phyloP scores from a whole-genome alignment of 2,113 vertebrate genomes.

The Neodon shergylaensis region DNA sequence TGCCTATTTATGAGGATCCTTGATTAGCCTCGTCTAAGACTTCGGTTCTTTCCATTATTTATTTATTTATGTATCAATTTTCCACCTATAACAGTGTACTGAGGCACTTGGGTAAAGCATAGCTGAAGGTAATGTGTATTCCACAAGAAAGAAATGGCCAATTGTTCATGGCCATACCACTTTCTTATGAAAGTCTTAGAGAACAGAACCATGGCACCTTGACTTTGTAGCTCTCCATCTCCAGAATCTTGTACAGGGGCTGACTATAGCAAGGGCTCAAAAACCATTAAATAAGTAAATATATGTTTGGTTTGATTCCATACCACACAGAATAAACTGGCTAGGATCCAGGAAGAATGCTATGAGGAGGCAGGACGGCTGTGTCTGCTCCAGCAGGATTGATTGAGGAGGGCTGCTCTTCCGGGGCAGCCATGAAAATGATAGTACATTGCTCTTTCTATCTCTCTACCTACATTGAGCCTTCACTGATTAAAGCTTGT shows the following conservation, averaged over 20 bases:
- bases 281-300: neutral
- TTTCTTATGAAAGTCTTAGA: neutral
- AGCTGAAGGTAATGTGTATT: neutral
- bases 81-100: neutral
- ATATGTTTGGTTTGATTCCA: neutral
- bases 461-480: neutral
- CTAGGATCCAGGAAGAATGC: neutral
- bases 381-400: neutral
- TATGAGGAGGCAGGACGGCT: neutral
- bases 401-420: neutral
- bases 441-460: too few species aligned
- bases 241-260: neutral
- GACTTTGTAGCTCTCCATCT: neutral
- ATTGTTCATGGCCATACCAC: neutral
- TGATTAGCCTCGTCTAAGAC: neutral
- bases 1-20: neutral
- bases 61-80: neutral
- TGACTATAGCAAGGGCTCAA: neutral
- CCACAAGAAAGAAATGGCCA: too few species aligned
- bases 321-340: neutral
- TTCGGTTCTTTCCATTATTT: neutral
- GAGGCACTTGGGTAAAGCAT: neutral
- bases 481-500: neutral
- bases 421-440: neutral
- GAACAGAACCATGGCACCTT: rapidly evolving